Evolutionary conservation across 1,140 invertebrate genomes (phyloP).

Genomic region (Drosophila parvula): DNA sequence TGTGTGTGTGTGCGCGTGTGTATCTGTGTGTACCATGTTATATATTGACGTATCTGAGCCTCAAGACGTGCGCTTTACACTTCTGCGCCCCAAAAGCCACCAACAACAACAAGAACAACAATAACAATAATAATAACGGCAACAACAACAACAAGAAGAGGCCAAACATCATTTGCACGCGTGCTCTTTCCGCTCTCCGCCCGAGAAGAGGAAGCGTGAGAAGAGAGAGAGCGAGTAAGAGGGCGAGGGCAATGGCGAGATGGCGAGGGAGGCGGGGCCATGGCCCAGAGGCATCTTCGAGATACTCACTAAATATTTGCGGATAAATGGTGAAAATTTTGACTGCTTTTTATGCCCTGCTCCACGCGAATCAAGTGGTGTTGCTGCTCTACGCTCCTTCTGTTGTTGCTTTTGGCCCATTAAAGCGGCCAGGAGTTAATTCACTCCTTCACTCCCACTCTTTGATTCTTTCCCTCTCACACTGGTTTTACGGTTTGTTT

Average conservation of each 20-base stretch:
- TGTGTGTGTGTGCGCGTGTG: constrained; percentile 17
- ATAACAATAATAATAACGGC: constrained; percentile 1
- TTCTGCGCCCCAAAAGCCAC: constrained; percentile 58
- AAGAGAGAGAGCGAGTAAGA: constrained; percentile 19
- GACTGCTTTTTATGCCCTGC: constrained; percentile 72
- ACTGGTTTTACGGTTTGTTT: constrained; percentile 59
- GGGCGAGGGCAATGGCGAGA: constrained; percentile 2
- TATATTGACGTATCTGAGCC: constrained; percentile 75
- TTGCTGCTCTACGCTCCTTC: constrained; percentile 21
- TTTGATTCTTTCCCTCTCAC: constrained; percentile 18
- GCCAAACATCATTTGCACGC: constrained; percentile 78
- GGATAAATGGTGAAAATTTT: constrained; percentile 84
- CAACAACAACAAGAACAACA: constrained; percentile 41
- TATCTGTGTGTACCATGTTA: constrained; percentile 45
- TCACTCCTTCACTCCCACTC: constrained; percentile 14
- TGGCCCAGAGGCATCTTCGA: constrained; percentile 62
- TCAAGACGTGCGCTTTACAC: constrained; percentile 73
- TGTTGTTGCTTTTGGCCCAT: constrained; percentile 25
- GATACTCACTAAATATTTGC: constrained; percentile 84
- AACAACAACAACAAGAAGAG: constrained; percentile 40
- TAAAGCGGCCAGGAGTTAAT: constrained; percentile 1
- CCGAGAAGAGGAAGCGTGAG: constrained; percentile 11
- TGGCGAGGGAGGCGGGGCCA: constrained; percentile 21
- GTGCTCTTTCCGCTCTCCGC: constrained; percentile 70
- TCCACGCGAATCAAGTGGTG: constrained; percentile 39